Evolutionary conservation across 2,113 vertebrate genomes (phyloP).

Genomic region (Cranoglanis bouderius): DNA sequence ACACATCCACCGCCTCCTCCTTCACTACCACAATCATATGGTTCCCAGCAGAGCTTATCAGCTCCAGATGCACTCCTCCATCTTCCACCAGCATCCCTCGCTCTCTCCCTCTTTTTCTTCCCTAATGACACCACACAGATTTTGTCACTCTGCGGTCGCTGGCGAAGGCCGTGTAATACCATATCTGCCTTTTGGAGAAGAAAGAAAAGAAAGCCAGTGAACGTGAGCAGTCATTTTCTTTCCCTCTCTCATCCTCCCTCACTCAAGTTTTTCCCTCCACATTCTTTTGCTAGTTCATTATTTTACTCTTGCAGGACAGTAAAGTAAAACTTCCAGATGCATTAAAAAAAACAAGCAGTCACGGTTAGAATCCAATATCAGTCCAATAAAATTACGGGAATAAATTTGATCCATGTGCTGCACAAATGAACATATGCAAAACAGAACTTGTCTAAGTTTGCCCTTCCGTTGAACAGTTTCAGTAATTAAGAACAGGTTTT

Average conservation of each 20-base stretch:
- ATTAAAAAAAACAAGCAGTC: not conserved
- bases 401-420: constrained; percentile 3
- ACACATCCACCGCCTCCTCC: constrained; percentile 57
- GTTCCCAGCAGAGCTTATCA: constrained; percentile 85
- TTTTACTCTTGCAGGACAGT: constrained; percentile 18
- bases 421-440: constrained; percentile 9
- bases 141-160: constrained; percentile 93
- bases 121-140: constrained; percentile 83
- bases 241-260: constrained; percentile 26
- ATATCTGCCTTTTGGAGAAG: constrained; percentile 84
- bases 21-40: constrained; percentile 78
- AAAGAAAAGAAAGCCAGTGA: constrained; percentile 60
- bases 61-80: constrained; percentile 84
- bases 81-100: constrained; percentile 80
- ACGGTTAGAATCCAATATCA: not conserved
- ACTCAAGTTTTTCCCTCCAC: constrained; percentile 9
- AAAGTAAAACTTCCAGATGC: constrained; percentile 5
- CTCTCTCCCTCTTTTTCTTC: constrained; percentile 64
- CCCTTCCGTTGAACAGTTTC: not conserved
- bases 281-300: constrained; percentile 27
- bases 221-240: constrained; percentile 59
- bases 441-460: not conserved
- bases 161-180: constrained; percentile 81
- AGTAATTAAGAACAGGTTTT: constrained; percentile 16
- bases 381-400: not conserved